Percentiles rank a stretch among this genome's conserved stretches.
Conservation (phyloP, 2,797 vertebrate genomes). For the Xiphophorus birchmanni region DNA sequence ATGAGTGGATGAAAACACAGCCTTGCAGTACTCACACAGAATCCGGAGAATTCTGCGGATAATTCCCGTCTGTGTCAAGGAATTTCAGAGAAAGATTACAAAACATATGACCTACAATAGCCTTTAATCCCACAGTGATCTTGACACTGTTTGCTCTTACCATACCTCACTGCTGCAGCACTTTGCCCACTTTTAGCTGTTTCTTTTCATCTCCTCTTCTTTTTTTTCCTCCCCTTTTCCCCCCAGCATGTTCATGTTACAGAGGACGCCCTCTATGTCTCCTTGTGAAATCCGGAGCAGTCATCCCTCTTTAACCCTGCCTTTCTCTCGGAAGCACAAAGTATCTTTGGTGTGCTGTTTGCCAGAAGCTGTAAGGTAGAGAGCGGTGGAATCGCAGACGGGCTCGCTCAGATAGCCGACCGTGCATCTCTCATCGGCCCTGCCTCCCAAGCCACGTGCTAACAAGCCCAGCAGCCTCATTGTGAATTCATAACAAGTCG, state of each 20-base stretch:
- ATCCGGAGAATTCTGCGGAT: constrained; percentile 40
- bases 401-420: constrained; percentile 69
- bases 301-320: constrained; percentile 59
- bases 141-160: constrained; percentile 34
- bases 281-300: constrained; percentile 74
- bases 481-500: constrained; percentile 70
- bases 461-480: constrained; percentile 75
- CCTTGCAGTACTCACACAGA: constrained; percentile 31
- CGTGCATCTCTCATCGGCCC: constrained; percentile 65
- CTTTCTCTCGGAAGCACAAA: constrained; percentile 59
- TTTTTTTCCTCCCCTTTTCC: constrained; percentile 13
- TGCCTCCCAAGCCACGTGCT: constrained; percentile 63
- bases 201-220: constrained; percentile 44
- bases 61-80: constrained; percentile 35
- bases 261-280: constrained; percentile 60
- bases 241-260: constrained; percentile 39
- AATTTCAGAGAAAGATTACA: constrained; percentile 44
- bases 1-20: constrained; percentile 44
- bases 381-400: constrained; percentile 75
- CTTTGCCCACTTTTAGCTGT: constrained; percentile 42
- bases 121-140: constrained; percentile 54
- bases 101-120: constrained; percentile 50
- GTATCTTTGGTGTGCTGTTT: constrained; percentile 71
- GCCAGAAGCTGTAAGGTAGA: constrained; percentile 80
- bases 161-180: constrained; percentile 33